phyloP scores from a whole-genome alignment of 2,888 invertebrate species.

The Parnassius apollo region DNA sequence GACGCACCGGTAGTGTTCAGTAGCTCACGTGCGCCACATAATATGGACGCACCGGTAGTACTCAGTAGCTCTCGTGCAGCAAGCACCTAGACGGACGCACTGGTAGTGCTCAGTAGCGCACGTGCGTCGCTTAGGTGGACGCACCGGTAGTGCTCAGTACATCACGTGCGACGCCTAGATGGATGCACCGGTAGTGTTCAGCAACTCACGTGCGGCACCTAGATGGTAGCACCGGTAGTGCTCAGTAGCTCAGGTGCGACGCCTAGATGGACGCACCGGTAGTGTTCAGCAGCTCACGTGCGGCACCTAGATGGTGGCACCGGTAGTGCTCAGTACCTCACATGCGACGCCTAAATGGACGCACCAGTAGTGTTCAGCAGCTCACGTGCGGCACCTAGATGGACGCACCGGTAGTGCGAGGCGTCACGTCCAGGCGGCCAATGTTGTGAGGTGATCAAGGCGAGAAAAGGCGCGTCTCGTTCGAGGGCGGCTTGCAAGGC shows the following conservation, averaged over 20 bases:
- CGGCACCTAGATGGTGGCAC: background rate
- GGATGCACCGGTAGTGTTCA: background rate
- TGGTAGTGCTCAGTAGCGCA: background rate
- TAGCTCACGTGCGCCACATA: background rate
- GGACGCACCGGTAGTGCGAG: constrained; percentile 71
- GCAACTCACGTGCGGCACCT: background rate
- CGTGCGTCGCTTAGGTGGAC: background rate
- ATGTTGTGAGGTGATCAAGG: constrained; percentile 84
- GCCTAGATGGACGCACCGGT: background rate
- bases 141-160: background rate
- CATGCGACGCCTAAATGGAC: background rate
- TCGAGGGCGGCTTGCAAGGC: constrained; percentile 70
- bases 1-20: background rate
- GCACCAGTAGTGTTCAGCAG: background rate
- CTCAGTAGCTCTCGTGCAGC: background rate
- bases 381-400: background rate
- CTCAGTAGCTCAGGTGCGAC: background rate
- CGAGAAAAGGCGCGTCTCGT: constrained; percentile 84
- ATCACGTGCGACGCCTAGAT: background rate
- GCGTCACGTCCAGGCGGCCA: constrained; percentile 76
- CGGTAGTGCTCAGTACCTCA: background rate
- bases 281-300: background rate
- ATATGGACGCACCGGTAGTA: background rate
- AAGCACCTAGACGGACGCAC: background rate
- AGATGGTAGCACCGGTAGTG: background rate